These are phyloP conservation scores for Montipora capitata DNA, from an alignment of 92 coral and sea anemone species.

Conservation along the genomic window DNA sequence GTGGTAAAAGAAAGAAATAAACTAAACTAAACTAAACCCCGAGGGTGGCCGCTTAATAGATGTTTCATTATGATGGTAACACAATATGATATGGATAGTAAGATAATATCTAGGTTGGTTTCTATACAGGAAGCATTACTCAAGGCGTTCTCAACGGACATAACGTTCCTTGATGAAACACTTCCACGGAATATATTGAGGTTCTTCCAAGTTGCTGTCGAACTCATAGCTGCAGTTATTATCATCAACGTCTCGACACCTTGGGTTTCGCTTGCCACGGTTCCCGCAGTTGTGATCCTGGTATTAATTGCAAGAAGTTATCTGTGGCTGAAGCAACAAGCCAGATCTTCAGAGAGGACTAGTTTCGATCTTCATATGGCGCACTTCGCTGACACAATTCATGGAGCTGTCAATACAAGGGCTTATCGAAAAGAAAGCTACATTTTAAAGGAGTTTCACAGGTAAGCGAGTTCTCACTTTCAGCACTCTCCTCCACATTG, in stretches of 20 bases:
- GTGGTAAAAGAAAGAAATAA: too few relatives aligned
- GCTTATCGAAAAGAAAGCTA: constrained; percentile 21
- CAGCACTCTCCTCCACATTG: neutral
- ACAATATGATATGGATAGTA: neutral
- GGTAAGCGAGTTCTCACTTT: constrained; percentile 9
- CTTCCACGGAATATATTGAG: constrained; percentile 11
- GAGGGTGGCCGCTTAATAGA: too few relatives aligned
- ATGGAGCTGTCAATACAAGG: constrained; percentile 39
- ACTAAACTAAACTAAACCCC: too few relatives aligned
- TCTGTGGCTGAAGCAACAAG: constrained; percentile 11
- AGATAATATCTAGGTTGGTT: neutral
- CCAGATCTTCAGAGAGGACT: neutral
- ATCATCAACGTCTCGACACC: constrained; percentile 26
- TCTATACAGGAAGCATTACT: neutral
- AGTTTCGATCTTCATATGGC: constrained; percentile 8
- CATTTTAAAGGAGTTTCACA: constrained; percentile 21
- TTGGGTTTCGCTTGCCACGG: constrained; percentile 16
- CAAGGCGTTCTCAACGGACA: constrained; percentile 31
- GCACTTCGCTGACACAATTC: constrained; percentile 38
- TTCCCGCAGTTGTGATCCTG: constrained; percentile 14
- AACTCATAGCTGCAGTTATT: constrained; percentile 1
- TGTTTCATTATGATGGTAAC: too few relatives aligned
- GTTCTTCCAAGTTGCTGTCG: constrained; percentile 22
- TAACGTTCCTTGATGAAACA: constrained; percentile 34
- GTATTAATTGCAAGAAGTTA: constrained; percentile 2